Evolutionary conservation across 1,140 invertebrate species (phyloP), one percentile per base, ranked within the genome.

Genomic region (Ceratoteleas bidentatus): DNA sequence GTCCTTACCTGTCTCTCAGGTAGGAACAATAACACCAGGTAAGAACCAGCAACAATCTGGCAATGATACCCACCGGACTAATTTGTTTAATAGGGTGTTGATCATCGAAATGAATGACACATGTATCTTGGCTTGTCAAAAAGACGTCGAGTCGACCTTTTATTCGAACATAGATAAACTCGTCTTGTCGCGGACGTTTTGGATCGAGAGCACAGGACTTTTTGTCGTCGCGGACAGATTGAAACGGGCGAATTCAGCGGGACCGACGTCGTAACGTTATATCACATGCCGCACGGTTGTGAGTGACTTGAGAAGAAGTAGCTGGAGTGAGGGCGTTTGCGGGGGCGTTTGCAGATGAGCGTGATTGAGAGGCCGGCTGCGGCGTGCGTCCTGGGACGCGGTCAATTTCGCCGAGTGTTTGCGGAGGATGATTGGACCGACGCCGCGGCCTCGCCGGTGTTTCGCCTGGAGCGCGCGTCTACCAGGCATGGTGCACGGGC

Each of bases 121-220:
- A 77, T 53, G 14, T 34, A 11, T 2, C 33, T n/a, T 61, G 36
- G 57, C 86, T 86, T 90, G 88, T 90, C 87, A 88, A 87, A 88
- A 90, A 85, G 56, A 88, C 85, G 83, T 88, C 87, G 85, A 86
- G 86, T 85, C 86, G 72, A 88, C 84, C 85, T 89, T 90, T 90
- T 91, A 90, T 90, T 90, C 85, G 75, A 90, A 87, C 89, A 90
- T 90, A 89, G 89, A 90, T 90, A 89, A 87, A 91, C 88, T 86
- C 49, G 43, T 62, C 24, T 54, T 50, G 6, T 66, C 62, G 49
- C 54, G 24, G 33, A 15, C 65, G n/a, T 10, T 58, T 65, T 73
- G 70, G 65, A 74, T 76, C 24, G 24, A 53, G 52, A 64, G 11
- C 34, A 60, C 10, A 52, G 34, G 8, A 40, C 45, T 34, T 62